A percentile compares a stretch with the other conserved stretches of the same genome.
phyloP scores from a whole-genome alignment of 2,797 vertebrate genomes.

The Margarornis squamiger region DNA sequence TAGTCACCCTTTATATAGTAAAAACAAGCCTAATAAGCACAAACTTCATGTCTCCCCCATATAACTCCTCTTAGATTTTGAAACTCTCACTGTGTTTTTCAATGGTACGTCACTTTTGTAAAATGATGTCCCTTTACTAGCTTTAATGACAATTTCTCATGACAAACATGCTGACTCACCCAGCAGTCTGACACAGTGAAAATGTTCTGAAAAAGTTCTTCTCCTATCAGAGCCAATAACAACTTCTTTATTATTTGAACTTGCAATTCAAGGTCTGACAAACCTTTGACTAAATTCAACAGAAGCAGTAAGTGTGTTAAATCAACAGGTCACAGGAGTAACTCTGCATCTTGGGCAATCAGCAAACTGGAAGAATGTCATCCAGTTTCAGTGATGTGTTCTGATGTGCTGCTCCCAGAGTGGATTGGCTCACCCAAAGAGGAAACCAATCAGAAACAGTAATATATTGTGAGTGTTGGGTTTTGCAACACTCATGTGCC shows the following conservation, averaged over 20 bases:
- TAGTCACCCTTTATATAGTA: neutral
- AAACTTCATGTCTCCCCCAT: neutral
- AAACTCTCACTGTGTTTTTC: neutral
- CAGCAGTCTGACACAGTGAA: neutral
- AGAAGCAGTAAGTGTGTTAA: neutral
- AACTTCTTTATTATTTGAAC: neutral
- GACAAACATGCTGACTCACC: neutral
- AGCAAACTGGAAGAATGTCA: neutral
- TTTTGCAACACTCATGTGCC: neutral
- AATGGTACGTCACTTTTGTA: neutral
- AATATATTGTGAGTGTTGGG: accelerated
- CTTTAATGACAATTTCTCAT: neutral
- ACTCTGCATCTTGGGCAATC: neutral
- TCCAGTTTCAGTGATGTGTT: neutral
- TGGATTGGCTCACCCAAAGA: neutral
- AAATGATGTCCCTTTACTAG: neutral
- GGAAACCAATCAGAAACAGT: neutral
- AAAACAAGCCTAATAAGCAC: neutral
- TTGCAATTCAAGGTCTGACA: neutral
- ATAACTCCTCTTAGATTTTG: neutral
- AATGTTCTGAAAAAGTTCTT: neutral
- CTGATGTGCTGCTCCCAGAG: neutral
- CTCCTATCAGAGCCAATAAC: neutral
- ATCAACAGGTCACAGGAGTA: neutral
- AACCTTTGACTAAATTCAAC: neutral